Evolutionary conservation across 2,113 vertebrate species (phyloP), one percentile per base, ranked within the genome.

Genomic region (Myotis davidii): DNA sequence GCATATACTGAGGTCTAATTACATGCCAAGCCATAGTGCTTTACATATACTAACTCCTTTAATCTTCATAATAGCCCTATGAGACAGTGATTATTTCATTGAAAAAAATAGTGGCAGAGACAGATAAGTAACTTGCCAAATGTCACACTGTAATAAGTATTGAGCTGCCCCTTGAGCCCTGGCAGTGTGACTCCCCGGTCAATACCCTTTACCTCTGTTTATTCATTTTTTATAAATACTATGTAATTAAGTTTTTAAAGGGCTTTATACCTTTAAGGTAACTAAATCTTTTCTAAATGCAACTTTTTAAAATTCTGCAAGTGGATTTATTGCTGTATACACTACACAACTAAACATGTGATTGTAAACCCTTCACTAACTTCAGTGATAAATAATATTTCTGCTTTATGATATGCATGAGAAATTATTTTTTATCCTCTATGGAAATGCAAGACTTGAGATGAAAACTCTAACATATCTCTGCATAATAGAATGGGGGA

Each of bases 301-400:
- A 91, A 61, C 69, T 64, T 85, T 89, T 90, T 32, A 94, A 90
- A 97, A 50, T 72, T 91, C 42, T 25, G 84, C 9, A 76, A 25
- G 18, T 27, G 18, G 29, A 64, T 32, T 87, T 73, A 54, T 37
- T 94, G 65, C 39, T 29, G 3, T 78, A 73, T 45, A 85, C 4
- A 21, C 21, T 85, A 52, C 16, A 86, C 69, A 94, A 94, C 94
- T 94, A 97, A 85, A 65, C 16, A 37, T 48, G 13, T 86, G 6
- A 45, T 4, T 77, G 45, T 96, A 70, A 86, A 42, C 23, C 50
- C 81, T 96, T 79, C 56, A 72, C 39, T 91, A 95, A 96, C 67
- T 92, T 86, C n/a, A 65, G 18, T 88, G 69, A 97, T 88, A 94
- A 97, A 42, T 90, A 92, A 61, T 89, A 90, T 94, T 97, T 81